Percentiles rank a stretch among this genome's conserved stretches.
Conservation (phyloP, 2,113 vertebrate species). For the Odocoileus hemionus region DNA sequence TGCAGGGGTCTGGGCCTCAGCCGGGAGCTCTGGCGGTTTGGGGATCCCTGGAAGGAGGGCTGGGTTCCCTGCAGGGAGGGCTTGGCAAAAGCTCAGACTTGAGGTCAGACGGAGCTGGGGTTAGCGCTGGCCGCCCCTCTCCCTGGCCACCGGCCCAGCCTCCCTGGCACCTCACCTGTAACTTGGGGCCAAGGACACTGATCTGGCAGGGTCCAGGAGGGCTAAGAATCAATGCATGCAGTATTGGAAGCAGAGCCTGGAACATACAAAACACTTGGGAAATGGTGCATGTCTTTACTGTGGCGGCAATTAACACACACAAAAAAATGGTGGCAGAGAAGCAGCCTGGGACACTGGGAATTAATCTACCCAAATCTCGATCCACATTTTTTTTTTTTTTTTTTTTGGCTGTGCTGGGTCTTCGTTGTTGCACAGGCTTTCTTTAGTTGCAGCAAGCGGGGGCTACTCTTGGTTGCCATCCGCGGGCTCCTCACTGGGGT, state of each 20-base stretch:
- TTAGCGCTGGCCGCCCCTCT: background rate
- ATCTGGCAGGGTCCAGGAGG: too few relatives aligned
- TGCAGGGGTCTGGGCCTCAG: background rate
- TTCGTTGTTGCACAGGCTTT: background rate
- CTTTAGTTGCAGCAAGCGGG: fast-evolving
- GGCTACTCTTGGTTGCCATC: background rate
- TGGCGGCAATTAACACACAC: background rate
- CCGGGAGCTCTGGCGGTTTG: background rate
- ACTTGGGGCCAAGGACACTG: background rate
- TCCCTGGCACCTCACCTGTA: background rate
- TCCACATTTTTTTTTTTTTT: background rate
- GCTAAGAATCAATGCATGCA: background rate
- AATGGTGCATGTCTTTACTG: background rate
- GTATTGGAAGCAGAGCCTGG: background rate
- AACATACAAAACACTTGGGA: too few relatives aligned
- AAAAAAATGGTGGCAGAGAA: background rate
- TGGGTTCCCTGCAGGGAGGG: background rate
- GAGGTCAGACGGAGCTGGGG: background rate
- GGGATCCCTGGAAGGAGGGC: background rate
- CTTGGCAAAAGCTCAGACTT: background rate
- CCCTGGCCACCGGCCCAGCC: background rate
- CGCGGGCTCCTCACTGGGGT: background rate
- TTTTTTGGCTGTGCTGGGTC: background rate
- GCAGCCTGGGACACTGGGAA: background rate
- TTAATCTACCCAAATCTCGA: background rate